Evolutionary conservation across 2,797 vertebrate genomes (phyloP).

Genomic region (Notolepis coatsorum): DNA sequence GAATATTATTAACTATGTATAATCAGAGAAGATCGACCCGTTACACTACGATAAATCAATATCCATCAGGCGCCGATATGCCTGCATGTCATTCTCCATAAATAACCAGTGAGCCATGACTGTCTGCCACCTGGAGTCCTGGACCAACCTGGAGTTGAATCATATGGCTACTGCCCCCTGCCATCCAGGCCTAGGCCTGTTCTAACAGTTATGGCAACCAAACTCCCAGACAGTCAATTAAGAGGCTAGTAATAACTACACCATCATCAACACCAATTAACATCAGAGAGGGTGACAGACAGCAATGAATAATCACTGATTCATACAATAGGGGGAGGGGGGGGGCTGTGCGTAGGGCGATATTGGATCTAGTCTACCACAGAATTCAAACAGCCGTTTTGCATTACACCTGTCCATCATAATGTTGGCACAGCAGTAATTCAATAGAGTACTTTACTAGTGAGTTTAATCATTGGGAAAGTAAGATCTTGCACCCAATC

Average conservation of each 20-base stretch:
- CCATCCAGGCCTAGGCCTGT: constrained; percentile 22
- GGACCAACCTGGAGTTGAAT: constrained; percentile 28
- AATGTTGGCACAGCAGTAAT: neutral
- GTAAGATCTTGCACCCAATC: neutral
- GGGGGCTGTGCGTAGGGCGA: neutral
- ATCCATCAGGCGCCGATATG: neutral
- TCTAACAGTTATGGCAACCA: constrained; percentile 21
- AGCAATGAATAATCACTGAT: neutral
- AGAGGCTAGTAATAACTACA: constrained; percentile 14
- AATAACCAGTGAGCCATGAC: constrained; percentile 3
- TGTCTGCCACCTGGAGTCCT: neutral
- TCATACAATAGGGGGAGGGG: neutral
- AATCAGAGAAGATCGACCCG: no score
- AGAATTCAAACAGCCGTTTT: neutral
- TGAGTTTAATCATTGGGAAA: neutral
- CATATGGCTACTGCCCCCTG: constrained; percentile 25
- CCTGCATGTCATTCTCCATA: constrained; percentile 5
- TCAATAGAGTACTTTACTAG: neutral
- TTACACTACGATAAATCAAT: no score
- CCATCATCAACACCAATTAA: neutral
- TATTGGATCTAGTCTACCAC: neutral
- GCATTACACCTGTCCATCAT: neutral
- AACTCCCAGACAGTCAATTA: constrained; percentile 27
- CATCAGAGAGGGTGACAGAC: neutral
- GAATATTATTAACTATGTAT: no score